A percentile compares a stretch with the other conserved stretches of the same genome.
Evolutionary conservation across 2,888 invertebrate genomes (phyloP).

Genomic region (Xestia c-nigrum): DNA sequence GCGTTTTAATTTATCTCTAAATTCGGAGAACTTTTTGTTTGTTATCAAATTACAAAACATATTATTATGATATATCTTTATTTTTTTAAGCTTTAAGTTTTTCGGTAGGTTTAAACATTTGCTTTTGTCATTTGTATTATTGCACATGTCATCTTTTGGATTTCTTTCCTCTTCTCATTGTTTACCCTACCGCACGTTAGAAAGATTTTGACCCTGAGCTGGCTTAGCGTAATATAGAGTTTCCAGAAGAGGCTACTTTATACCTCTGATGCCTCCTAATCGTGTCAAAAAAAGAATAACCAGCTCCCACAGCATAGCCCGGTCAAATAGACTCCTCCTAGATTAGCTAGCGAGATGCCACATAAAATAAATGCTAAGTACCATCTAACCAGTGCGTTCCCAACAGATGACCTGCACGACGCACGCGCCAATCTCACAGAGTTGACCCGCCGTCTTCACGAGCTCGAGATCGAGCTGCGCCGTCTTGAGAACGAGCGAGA

Average conservation of each 20-base stretch:
- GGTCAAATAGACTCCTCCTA: too few species aligned
- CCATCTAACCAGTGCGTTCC: slow-evolving; percentile 6
- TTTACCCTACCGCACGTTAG: background rate
- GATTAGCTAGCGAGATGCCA: background rate
- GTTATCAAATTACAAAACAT: too few species aligned
- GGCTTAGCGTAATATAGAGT: background rate
- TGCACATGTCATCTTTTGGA: background rate
- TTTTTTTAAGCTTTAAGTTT: background rate
- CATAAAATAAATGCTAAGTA: background rate
- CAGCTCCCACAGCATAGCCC: background rate
- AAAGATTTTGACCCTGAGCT: background rate
- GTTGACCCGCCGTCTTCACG: slow-evolving; percentile 98
- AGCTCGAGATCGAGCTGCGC: slow-evolving; percentile 98
- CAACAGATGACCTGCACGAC: slow-evolving; percentile 97
- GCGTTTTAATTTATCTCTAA: background rate
- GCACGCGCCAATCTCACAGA: slow-evolving; percentile 98
- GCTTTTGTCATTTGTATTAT: too few species aligned
- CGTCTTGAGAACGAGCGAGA: slow-evolving; percentile 99
- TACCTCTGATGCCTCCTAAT: background rate
- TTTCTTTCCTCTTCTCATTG: background rate
- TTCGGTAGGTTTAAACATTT: background rate
- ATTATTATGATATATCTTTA: too few species aligned
- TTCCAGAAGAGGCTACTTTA: background rate
- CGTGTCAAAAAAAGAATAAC: background rate
- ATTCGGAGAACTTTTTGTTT: background rate